Base-by-base conservation (phyloP, 2,113 vertebrate genomes). In the Ictalurus furcatus region DNA sequence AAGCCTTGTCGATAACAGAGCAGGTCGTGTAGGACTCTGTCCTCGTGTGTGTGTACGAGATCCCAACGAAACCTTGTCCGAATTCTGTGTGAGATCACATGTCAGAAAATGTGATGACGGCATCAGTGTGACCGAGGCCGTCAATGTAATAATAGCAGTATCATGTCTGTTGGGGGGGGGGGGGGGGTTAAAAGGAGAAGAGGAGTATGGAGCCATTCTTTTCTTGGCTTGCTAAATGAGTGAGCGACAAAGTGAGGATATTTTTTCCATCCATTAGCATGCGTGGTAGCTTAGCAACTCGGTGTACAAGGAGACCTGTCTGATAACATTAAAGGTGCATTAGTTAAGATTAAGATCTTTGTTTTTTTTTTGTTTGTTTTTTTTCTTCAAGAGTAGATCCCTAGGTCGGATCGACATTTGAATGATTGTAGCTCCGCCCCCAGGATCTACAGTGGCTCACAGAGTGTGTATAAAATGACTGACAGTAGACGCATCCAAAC, bases 1-100 rank as follows among this genome's bases (percentile, higher is more conserved):
- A 65, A 52, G 63, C 67, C 74, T 86, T 58, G 85, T 58, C 58
- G 74, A 67, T 90, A 56, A 63, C 48, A 54, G 59, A 87, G 81
- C 44, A n/a, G 67, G 89, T 76, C 21, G 11, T 48, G n/a, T 40
- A 25, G 59, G 9, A 9, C 40, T 30, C 21, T 30, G 73, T 58
- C 85, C 40, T 28, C 34, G 85, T 58, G 54, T 48, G 25, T 52
- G 44, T 48, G 44, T 28, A 52, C 44, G 25, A 28, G 44, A 52
- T 52, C 12, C 76, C 1, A 52, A 28, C 16, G 12, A 78, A 12
- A 78, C 28, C 12, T 23, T 37, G 19, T 44, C 71, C 0, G 37
- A 74, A 44, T 44, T 23, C 44, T 48, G 11, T n/a, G 40, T 21
- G 6, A 19, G 13, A 56, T 56, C 78, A n/a, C 13, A 3, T 56